These are phyloP conservation scores for Corella eumyota DNA, from an alignment of 23 tunicate species.

Conservation along the genomic window DNA sequence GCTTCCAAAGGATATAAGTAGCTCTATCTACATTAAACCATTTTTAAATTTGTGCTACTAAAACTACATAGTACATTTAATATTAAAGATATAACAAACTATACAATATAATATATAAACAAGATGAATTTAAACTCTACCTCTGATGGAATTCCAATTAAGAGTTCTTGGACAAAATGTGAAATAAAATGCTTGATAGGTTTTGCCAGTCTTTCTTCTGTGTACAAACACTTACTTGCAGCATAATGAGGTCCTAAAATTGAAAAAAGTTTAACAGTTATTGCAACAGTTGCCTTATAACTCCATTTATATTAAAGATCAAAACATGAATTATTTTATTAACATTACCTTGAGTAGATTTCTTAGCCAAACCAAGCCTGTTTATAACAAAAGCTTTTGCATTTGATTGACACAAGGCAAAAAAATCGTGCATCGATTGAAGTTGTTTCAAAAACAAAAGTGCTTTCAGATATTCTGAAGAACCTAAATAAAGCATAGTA, in stretches of 20 bases:
- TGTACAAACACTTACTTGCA: slow-evolving; percentile 50
- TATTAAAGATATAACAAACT: no score
- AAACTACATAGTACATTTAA: no score
- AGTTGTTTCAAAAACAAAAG: slow-evolving; percentile 81
- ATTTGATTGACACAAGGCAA: slow-evolving; percentile 69
- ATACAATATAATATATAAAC: no score
- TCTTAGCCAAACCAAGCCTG: slow-evolving; percentile 29
- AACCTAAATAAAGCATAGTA: no score
- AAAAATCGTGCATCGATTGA: slow-evolving; percentile 90
- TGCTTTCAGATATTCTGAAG: slow-evolving; percentile 36
- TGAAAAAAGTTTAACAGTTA: background rate
- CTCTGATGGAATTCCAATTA: slow-evolving; percentile 88
- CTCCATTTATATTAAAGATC: background rate
- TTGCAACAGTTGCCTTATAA: background rate
- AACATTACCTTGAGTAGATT: background rate
- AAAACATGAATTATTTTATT: background rate
- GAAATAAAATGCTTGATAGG: slow-evolving; percentile 91
- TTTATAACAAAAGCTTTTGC: slow-evolving; percentile 65
- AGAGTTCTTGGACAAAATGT: slow-evolving; percentile 79
- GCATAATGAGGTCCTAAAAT: slow-evolving; percentile 56
- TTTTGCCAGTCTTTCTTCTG: slow-evolving; percentile 78
- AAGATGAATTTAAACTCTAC: no score
- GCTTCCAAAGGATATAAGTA: no score
- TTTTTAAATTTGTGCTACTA: no score
- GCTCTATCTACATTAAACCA: no score